phyloP scores from a whole-genome alignment of 2,113 vertebrate genomes.

The Nematolebias whitei region DNA sequence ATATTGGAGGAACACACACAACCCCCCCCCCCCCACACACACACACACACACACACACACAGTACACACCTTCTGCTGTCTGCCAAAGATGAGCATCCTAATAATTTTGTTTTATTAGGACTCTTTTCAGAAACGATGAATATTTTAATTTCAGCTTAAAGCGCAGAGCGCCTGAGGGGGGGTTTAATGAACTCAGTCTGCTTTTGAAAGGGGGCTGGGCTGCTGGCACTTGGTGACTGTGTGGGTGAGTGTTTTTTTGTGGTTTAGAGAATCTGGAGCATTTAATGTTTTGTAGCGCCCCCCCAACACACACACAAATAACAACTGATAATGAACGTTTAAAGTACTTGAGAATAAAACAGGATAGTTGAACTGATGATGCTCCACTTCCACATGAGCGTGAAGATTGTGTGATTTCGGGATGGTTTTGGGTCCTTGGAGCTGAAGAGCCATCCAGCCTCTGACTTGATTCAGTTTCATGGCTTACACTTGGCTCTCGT shows the following conservation, averaged over 20 bases:
- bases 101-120: conserved; percentile 53
- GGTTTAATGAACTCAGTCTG: conserved; percentile 24
- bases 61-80: conserved; percentile 26
- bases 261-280: conserved; percentile 24
- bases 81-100: conserved; percentile 46
- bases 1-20: conserved; percentile 21
- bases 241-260: conserved; percentile 57
- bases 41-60: background rate
- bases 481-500: no score
- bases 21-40: no score
- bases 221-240: conserved; percentile 49
- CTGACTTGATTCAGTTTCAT: no score
- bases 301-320: no score
- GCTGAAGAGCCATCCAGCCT: no score
- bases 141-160: conserved; percentile 64
- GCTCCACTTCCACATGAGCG: no score
- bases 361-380: no score
- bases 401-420: no score
- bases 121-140: conserved; percentile 57
- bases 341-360: no score
- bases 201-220: conserved; percentile 45
- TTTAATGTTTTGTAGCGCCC: conserved; percentile 24
- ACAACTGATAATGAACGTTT: no score
- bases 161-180: conserved; percentile 29
- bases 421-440: no score